Conservation (phyloP, 2,888 invertebrate genomes). For the Drosophila melanosoma region DNA sequence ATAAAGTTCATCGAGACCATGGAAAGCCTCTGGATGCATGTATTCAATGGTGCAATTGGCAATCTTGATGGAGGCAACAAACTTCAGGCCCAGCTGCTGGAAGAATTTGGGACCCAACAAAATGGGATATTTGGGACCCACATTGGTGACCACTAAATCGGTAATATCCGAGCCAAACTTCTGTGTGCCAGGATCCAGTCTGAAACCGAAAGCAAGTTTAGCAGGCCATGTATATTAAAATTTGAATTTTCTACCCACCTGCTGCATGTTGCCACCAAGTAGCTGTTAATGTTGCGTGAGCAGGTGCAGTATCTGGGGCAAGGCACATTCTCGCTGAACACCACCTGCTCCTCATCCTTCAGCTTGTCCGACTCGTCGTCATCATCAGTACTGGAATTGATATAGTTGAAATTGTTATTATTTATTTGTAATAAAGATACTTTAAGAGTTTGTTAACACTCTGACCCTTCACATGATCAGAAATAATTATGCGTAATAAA, state of each 20-base stretch:
- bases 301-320: conserved; percentile 89
- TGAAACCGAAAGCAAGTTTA: conserved; percentile 28
- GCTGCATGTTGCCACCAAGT: conserved; percentile 88
- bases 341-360: conserved; percentile 81
- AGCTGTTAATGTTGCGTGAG: conserved; percentile 87
- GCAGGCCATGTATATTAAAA: rapidly evolving
- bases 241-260: conserved; percentile 79
- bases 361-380: conserved; percentile 78
- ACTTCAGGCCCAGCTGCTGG: conserved; percentile 87
- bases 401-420: neutral
- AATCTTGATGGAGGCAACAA: conserved; percentile 89
- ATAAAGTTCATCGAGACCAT: conserved; percentile 88
- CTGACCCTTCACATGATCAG: neutral
- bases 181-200: conserved; percentile 88
- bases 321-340: conserved; percentile 84
- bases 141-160: conserved; percentile 88
- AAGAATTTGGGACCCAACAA: conserved; percentile 88
- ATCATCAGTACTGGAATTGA: conserved; percentile 53
- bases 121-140: conserved; percentile 87
- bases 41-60: conserved; percentile 89
- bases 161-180: conserved; percentile 89
- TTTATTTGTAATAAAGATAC: neutral
- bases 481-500: neutral
- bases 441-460: neutral
- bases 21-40: conserved; percentile 89